A percentile compares a stretch with the other conserved stretches of the same genome.
phyloP scores from a whole-genome alignment of 2,888 invertebrate species.

The Nomada lathburiana region DNA sequence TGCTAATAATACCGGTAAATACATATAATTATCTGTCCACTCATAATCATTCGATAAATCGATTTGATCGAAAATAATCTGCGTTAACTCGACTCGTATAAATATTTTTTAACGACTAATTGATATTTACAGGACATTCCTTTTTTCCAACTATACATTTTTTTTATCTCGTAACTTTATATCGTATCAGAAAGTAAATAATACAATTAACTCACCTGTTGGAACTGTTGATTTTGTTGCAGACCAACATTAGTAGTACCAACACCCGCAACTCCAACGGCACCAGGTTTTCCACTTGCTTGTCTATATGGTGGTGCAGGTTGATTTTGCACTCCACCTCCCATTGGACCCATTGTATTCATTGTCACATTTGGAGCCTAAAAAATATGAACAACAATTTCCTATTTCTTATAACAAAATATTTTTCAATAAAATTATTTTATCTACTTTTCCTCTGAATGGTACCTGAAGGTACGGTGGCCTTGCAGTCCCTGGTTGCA shows the following conservation, averaged over 20 bases:
- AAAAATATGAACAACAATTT: slow-evolving; percentile 11
- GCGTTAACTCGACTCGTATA: too few relatives aligned
- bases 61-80: neutral
- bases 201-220: slow-evolving; percentile 83
- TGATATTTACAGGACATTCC: too few relatives aligned
- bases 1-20: slow-evolving; percentile 55
- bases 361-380: slow-evolving; percentile 94
- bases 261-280: slow-evolving; percentile 81
- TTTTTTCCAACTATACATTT: too few relatives aligned
- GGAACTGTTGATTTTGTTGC: slow-evolving; percentile 88
- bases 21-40: neutral
- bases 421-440: neutral
- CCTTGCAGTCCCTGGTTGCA: slow-evolving; percentile 86
- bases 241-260: slow-evolving; percentile 81
- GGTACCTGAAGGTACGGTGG: slow-evolving; percentile 89
- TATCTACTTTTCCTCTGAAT: slow-evolving; percentile 7
- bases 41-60: too few relatives aligned
- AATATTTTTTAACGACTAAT: too few relatives aligned
- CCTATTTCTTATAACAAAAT: neutral
- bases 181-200: neutral
- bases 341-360: slow-evolving; percentile 89
- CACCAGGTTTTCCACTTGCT: slow-evolving; percentile 83
- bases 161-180: too few relatives aligned
- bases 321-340: slow-evolving; percentile 85
- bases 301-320: slow-evolving; percentile 93